These are phyloP conservation scores for Cydia fagiglandana DNA, from an alignment of 1,140 invertebrate species.

Conservation along the genomic window DNA sequence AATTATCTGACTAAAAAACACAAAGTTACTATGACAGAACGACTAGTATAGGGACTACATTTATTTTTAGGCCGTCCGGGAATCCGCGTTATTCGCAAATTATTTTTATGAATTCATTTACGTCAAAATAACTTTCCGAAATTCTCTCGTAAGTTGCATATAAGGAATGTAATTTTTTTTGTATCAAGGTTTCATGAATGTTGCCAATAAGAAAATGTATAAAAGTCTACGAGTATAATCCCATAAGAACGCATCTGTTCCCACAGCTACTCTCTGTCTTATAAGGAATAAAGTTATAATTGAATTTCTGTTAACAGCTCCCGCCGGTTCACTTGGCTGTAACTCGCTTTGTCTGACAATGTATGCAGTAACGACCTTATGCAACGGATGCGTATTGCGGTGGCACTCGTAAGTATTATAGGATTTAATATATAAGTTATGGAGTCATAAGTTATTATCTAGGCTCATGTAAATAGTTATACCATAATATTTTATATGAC, in stretches of 20 bases:
- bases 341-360: conserved; percentile 48
- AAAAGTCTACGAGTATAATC: not conserved
- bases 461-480: too few species aligned
- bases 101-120: too few species aligned
- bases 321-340: conserved; percentile 64
- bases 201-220: not conserved
- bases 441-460: not conserved
- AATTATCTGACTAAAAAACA: too few species aligned
- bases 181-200: too few species aligned
- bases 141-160: too few species aligned
- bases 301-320: conserved; percentile 74
- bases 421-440: not conserved
- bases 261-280: conserved; percentile 50
- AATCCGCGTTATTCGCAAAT: too few species aligned
- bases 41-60: too few species aligned
- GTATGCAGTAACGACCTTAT: conserved; percentile 40
- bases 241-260: conserved; percentile 22
- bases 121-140: too few species aligned
- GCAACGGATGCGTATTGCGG: conserved; percentile 1
- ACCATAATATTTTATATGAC: too few species aligned
- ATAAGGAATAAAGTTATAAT: conserved; percentile 72
- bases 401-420: conserved; percentile 14
- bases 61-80: too few species aligned
- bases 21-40: too few species aligned
- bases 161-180: too few species aligned